Base-by-base conservation (phyloP, 2,797 vertebrate genomes). In the Macropodus opercularis region DNA sequence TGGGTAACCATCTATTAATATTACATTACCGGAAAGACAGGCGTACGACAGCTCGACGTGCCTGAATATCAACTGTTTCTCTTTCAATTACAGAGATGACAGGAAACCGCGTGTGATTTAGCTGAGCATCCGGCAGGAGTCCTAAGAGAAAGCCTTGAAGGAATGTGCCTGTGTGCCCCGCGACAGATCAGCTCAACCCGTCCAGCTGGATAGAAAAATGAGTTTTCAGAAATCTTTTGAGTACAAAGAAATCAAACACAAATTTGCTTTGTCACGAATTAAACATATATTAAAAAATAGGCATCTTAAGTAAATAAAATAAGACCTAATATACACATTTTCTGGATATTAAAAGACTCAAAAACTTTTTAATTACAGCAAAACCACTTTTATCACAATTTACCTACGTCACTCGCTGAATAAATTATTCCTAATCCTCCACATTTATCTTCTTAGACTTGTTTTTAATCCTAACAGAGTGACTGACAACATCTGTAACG, bases 51-150 rank as follows among this genome's bases (percentile, higher is more conserved):
- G 79, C 63, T 72, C 40, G 60, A 86, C 89, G 77, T 56, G 61
- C 42, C 63, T 75, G 67, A 72, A 63, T 59, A 81, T 86, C 77
- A 81, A 77, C 54, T 31, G 59, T 84, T 79, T 89, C 79, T 76
- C 72, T 80, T 85, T 87, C 86, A 86, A 85, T 89, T 89, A 86
- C 32, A 8, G 26, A 38, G 72, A 84, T 68, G 81, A 83, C 78
- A 81, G 70, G 49, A 49, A 49, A 69, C 61, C 39, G 31, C 74
- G 68, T 76, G 72, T 69, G 79, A 81, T 81, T 63, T 60, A 65
- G 48, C 26, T 0, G 29, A 75, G 71, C 72, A 44, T 67, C 72
- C 67, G 51, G 18, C 17, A 63, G 68, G 72, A 72, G 47, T 63
- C 56, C 60, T 72, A 69, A 68, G 76, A 70, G 55, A 54, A 63